Evolutionary conservation across 2,113 vertebrate species (phyloP), one percentile per base, ranked within the genome.

Genomic region (Trichomycterus rosablanca): DNA sequence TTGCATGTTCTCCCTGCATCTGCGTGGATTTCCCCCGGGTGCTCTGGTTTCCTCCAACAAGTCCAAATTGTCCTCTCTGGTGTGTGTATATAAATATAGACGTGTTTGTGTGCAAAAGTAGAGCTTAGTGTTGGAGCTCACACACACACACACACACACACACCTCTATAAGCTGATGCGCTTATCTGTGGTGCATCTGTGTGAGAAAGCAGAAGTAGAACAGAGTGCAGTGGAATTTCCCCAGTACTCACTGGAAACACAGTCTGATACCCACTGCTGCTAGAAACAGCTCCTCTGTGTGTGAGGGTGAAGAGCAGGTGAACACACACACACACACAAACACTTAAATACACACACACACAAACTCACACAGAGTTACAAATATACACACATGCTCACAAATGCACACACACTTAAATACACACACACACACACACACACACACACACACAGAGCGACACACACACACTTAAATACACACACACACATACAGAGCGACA

Each of bases 141-240:
- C 40, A 32, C 19, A 5, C 40, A 1, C 55, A 9, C 15, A 43
- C 16, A 40, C 11, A 8, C 16, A 15, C 26, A 37, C 40, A 63
- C 49, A 67, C 19, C 9, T 59, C 58, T 63, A 72, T 52, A 67
- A 72, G 67, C 69, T 72, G 50, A 30, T 48, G 66, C 32, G 16
- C 39, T 56, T 32, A 39, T 67, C 59, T 44, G 20, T 46, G 45
- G 61, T 15, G 50, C 58, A 72, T 57, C 56, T 62, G 61, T 14
- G 48, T 20, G 55, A 71, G 74, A 85, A 84, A 84, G 83, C 81
- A 88, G 87, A 89, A 89, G 86, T 88, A 77, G 79, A n/a, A 80
- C 80, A 70, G 79, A 76, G 76, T 73, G 72, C 74, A 59, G 76
- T 73, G 86, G 86, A 89, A 83, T 87, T 59, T 88, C 83, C 87